Conservation (phyloP, 2,888 invertebrate species). For the Gari tellinella region DNA sequence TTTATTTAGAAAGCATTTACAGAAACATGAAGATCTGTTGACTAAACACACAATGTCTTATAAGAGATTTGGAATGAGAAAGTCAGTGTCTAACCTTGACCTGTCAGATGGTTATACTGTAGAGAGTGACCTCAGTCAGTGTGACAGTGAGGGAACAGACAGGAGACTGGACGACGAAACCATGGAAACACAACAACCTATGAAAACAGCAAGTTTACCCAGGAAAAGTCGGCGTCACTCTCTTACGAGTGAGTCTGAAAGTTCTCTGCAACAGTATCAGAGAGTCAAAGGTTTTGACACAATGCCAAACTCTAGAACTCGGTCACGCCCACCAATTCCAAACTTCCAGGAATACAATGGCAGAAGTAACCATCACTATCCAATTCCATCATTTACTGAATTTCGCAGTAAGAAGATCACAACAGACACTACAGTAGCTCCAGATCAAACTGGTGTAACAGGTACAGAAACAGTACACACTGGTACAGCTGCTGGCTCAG, state of each 20-base stretch:
- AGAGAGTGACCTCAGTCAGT: constrained; percentile 30
- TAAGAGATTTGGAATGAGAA: constrained; percentile 61
- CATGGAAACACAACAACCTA: too few relatives aligned
- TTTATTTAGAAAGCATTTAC: constrained; percentile 72
- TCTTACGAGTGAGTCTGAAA: constrained; percentile 35
- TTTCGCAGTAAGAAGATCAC: constrained; percentile 37
- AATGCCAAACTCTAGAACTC: constrained; percentile 28
- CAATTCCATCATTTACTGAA: constrained; percentile 45
- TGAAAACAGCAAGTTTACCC: too few relatives aligned
- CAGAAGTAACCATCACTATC: constrained; percentile 3
- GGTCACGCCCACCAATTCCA: constrained; percentile 23
- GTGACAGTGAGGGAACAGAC: constrained; percentile 23
- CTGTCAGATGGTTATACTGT: constrained; percentile 52
- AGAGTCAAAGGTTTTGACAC: constrained; percentile 17
- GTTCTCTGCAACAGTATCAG: constrained; percentile 6
- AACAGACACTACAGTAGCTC: constrained; percentile 1
- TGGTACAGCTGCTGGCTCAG: too few relatives aligned
- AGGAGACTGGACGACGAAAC: too few relatives aligned
- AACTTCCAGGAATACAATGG: constrained; percentile 10
- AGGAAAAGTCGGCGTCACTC: constrained; percentile 37
- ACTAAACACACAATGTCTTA: constrained; percentile 43
- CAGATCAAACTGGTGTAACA: neutral
- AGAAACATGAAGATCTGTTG: constrained; percentile 64
- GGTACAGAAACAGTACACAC: too few relatives aligned
- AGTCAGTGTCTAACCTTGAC: constrained; percentile 71